These are phyloP conservation scores for Zaprionus vittiger DNA, from an alignment of 1,140 invertebrate genomes.

Conservation along the genomic window DNA sequence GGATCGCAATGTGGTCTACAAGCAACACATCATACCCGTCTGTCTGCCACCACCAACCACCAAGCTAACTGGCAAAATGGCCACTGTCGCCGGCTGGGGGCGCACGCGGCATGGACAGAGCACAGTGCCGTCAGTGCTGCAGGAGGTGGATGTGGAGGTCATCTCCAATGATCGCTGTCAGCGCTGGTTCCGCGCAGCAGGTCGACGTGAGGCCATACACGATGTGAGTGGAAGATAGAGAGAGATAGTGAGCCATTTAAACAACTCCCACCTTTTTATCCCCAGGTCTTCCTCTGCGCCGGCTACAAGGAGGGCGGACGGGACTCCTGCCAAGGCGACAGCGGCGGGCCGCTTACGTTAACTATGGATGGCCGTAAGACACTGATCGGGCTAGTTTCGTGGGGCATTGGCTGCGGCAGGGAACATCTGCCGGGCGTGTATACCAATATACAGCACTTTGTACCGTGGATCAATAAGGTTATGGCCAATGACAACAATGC, in stretches of 20 bases:
- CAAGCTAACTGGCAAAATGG: slow-evolving; percentile 92
- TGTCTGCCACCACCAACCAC: slow-evolving; percentile 90
- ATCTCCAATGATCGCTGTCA: slow-evolving; percentile 96
- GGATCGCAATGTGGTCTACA: slow-evolving; percentile 91
- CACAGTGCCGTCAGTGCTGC: slow-evolving; percentile 90
- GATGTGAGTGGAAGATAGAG: slow-evolving; percentile 86
- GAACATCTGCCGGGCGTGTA: slow-evolving; percentile 96
- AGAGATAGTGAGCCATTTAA: background rate
- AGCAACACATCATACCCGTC: slow-evolving; percentile 95
- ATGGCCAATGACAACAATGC: slow-evolving; percentile 85
- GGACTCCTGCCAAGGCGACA: slow-evolving; percentile 87
- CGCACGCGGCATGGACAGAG: slow-evolving; percentile 93
- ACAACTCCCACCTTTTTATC: no score
- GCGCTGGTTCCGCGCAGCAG: slow-evolving; percentile 95
- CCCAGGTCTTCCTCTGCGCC: slow-evolving; percentile 91
- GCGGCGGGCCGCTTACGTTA: slow-evolving; percentile 92
- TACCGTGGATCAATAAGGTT: slow-evolving; percentile 95
- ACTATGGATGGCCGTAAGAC: slow-evolving; percentile 92
- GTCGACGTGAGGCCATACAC: slow-evolving; percentile 94
- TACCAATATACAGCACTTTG: slow-evolving; percentile 96
- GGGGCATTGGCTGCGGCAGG: slow-evolving; percentile 95
- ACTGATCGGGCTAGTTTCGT: slow-evolving; percentile 94
- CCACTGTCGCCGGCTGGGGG: slow-evolving; percentile 96
- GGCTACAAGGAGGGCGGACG: slow-evolving; percentile 92
- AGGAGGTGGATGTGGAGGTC: slow-evolving; percentile 93